Evolutionary conservation across 2,113 vertebrate species (phyloP).

Genomic region (Bostrychus sinensis): DNA sequence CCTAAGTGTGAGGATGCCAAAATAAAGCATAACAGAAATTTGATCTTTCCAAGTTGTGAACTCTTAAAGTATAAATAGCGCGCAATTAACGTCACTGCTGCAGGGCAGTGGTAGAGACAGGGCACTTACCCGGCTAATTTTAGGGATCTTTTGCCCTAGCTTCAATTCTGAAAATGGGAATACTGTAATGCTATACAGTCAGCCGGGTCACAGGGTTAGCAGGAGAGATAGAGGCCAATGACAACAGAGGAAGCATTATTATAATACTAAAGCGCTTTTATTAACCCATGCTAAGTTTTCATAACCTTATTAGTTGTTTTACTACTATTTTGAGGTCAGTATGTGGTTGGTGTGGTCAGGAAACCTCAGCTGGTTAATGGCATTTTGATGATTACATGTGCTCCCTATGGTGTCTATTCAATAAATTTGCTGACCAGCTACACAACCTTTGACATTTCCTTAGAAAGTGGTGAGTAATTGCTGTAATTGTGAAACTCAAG

Average conservation of each 20-base stretch:
- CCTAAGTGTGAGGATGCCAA: conserved; percentile 33
- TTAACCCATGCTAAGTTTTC: not conserved
- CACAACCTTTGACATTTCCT: conserved; percentile 24
- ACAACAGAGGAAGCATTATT: conserved; percentile 43
- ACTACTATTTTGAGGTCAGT: not conserved
- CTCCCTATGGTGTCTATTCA: not conserved
- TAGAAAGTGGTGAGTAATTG: not conserved
- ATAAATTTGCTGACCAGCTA: not conserved
- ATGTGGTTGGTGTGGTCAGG: not conserved
- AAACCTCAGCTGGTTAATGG: conserved; percentile 2
- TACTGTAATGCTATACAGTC: conserved; percentile 61
- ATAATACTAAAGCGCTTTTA: conserved; percentile 5
- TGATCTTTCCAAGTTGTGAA: conserved; percentile 70
- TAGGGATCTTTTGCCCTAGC: conserved; percentile 69
- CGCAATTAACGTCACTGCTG: conserved; percentile 73
- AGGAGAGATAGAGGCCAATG: conserved; percentile 18
- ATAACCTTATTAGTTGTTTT: conserved; percentile 9
- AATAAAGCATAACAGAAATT: conserved; percentile 72
- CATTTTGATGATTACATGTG: not conserved
- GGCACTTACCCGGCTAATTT: conserved; percentile 72
- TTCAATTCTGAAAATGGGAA: conserved; percentile 68
- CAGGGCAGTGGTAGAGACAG: conserved; percentile 65
- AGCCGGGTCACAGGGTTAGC: conserved; percentile 43
- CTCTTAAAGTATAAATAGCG: conserved; percentile 77
- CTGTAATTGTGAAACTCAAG: not conserved